phyloP scores from a whole-genome alignment of 1,140 invertebrate genomes.

The Ips typographus region DNA sequence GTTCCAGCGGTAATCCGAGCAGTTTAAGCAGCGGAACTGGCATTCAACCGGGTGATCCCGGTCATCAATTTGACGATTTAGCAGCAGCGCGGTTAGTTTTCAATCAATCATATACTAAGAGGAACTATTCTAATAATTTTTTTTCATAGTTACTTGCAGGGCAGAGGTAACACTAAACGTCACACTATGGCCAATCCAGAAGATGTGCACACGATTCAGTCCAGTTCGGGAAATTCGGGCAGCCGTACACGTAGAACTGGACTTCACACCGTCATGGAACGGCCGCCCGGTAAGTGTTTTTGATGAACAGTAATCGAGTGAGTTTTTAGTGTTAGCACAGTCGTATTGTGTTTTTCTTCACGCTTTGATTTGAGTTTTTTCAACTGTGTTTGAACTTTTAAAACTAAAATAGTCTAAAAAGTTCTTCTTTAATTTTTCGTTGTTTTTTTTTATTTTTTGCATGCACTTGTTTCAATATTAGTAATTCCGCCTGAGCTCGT shows the following conservation, averaged over 20 bases:
- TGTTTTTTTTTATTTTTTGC: slow-evolving; percentile 54
- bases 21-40: slow-evolving; percentile 44
- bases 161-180: slow-evolving; percentile 65
- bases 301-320: background rate
- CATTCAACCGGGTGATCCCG: slow-evolving; percentile 43
- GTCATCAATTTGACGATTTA: slow-evolving; percentile 52
- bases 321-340: slow-evolving; percentile 16
- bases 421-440: slow-evolving; percentile 11
- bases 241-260: slow-evolving; percentile 73
- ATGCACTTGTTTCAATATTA: slow-evolving; percentile 57
- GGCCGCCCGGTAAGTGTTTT: slow-evolving; percentile 77
- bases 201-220: slow-evolving; percentile 62
- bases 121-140: slow-evolving; percentile 1
- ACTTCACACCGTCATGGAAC: slow-evolving; percentile 79
- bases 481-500: slow-evolving; percentile 85
- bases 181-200: slow-evolving; percentile 67
- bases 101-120: too few relatives aligned
- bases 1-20: slow-evolving; percentile 49
- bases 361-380: background rate
- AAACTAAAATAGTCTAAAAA: slow-evolving; percentile 1
- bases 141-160: slow-evolving; percentile 68
- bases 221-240: slow-evolving; percentile 52
- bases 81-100: slow-evolving; percentile 56
- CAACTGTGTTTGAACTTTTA: background rate
- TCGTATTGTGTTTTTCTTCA: slow-evolving; percentile 7